Evolutionary conservation across 2,888 invertebrate genomes (phyloP), one percentile per base, ranked within the genome.

Genomic region (Cybosia mesomella): DNA sequence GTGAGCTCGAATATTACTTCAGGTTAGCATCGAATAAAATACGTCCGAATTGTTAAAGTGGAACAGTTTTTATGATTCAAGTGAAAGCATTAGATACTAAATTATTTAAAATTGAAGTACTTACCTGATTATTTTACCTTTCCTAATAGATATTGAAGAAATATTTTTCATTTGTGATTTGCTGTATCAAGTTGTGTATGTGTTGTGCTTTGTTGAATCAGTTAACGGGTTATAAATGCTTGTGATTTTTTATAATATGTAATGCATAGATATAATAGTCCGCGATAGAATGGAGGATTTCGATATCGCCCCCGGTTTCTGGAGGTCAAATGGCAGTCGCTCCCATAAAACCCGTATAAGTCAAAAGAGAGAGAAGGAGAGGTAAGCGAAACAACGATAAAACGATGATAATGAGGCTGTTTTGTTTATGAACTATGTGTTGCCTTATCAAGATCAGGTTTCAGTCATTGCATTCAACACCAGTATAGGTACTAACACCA

Each of bases 1-100:
- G 88, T 86, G 86, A 86, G 85, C 83, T 83, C 83, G 82, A 87
- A 89, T 90, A 91, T 90, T 88, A 87, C 83, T 87, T 83, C 82
- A 84, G 85, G 86, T 87, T 89, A 87, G 79, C 81, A 79, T 81
- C 80, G 79, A 83, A 85, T 87, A 86, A 86, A 87, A 84, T 85
- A 74, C 74, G 74, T 70, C 70, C 68, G 69, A 81, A 81, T 75
- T 83, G 72, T 81, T 72, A 74, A 79, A 81, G 61, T 75, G 60
- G 71, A 73, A 76, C 73, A 71, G 73, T 78, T 82, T 82, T 81
- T 81, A 81, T 66, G 83, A 80, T 72, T 78, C 67, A 70, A 79
- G 69, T 69, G 76, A 72, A 74, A 75, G 67, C 65, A 70, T 78
- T 75, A 74, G 68, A 72, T 72, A 72, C 34, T 59, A 65, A 65